Conservation (phyloP, 2,888 invertebrate species). For the Meteorus cinctellus region DNA sequence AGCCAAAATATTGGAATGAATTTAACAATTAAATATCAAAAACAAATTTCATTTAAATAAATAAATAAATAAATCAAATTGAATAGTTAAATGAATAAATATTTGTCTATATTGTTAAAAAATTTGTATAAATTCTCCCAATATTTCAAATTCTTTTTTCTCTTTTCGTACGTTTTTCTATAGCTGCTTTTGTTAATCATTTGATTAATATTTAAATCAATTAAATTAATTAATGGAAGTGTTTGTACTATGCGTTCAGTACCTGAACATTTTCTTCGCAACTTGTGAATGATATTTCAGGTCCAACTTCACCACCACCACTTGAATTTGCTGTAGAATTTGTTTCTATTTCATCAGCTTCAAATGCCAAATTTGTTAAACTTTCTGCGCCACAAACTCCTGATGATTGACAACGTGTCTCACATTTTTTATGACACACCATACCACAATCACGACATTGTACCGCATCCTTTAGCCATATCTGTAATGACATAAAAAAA, state of each 20-base stretch:
- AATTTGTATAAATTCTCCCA: background rate
- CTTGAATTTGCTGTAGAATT: constrained; percentile 43
- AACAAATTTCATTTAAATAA: constrained; percentile 37
- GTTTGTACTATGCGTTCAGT: constrained; percentile 67
- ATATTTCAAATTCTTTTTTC: constrained; percentile 1
- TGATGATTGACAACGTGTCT: constrained; percentile 86
- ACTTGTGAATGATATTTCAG: constrained; percentile 71
- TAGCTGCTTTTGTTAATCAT: background rate
- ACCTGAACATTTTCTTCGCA: constrained; percentile 72
- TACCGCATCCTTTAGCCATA: constrained; percentile 97
- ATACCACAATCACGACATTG: constrained; percentile 92
- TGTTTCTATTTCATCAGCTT: constrained; percentile 69
- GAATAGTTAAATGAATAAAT: constrained; percentile 33
- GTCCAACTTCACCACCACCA: constrained; percentile 62
- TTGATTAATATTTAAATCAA: constrained; percentile 24
- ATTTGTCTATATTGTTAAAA: background rate
- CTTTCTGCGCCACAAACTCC: constrained; percentile 78
- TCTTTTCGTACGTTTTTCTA: background rate
- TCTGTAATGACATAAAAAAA: constrained; percentile 75
- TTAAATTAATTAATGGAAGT: constrained; percentile 57
- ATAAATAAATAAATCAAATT: constrained; percentile 28
- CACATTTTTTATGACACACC: constrained; percentile 97
- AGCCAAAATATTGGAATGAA: background rate
- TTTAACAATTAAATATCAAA: background rate
- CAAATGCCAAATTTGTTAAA: constrained; percentile 64